Conservation (phyloP, 2,888 invertebrate species). For the Lepidochrysops patricia region DNA sequence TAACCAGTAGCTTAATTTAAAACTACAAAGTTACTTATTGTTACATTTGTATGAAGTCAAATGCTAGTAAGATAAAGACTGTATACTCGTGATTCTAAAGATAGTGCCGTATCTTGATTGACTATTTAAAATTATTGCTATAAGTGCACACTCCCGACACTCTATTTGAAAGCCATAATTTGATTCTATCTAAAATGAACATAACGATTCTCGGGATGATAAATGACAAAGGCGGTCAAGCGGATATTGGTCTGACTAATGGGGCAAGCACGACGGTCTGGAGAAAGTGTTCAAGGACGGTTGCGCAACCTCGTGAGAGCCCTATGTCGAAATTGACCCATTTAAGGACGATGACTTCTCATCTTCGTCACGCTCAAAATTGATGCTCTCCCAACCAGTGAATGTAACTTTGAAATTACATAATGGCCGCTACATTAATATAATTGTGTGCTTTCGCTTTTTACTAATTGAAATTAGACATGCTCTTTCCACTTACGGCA, state of each 20-base stretch:
- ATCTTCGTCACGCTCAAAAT: slow-evolving; percentile 23
- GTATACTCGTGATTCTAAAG: too few species aligned
- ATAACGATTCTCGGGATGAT: not conserved
- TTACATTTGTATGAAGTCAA: too few species aligned
- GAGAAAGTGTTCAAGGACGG: slow-evolving; percentile 60
- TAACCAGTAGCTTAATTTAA: not conserved
- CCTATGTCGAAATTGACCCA: slow-evolving; percentile 46
- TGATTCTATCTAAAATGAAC: not conserved
- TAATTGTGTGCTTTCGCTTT: not conserved
- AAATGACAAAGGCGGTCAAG: not conserved
- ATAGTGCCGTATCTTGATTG: too few species aligned
- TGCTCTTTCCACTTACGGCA: not conserved
- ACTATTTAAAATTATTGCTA: too few species aligned
- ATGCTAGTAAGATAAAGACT: too few species aligned
- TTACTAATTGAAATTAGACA: not conserved
- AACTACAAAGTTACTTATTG: not conserved
- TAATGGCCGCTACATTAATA: not conserved
- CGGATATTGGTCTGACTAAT: slow-evolving; percentile 5
- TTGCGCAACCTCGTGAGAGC: slow-evolving; percentile 50
- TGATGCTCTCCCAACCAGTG: not conserved
- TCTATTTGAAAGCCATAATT: not conserved
- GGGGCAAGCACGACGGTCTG: slow-evolving; percentile 42
- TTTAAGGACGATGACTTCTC: slow-evolving; percentile 57
- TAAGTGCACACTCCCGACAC: not conserved
- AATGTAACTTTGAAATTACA: not conserved